Evolutionary conservation across 2,113 vertebrate genomes (phyloP).

Genomic region (Spheniscus mendiculus): DNA sequence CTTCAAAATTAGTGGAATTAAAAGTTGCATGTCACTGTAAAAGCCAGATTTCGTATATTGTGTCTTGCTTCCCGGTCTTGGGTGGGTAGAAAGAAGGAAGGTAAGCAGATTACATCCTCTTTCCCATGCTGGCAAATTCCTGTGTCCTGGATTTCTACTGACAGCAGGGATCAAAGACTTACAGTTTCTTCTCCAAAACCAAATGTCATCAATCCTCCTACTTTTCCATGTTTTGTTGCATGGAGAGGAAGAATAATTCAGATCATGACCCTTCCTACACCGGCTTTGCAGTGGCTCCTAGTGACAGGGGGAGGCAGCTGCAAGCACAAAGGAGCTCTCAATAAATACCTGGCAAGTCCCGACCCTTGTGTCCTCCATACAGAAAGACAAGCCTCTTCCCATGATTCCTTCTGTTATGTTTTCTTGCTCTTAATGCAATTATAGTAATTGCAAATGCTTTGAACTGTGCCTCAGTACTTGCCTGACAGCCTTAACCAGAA

Average conservation of each 20-base stretch:
- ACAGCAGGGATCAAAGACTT: background rate
- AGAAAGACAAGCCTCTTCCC: background rate
- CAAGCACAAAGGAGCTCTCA: background rate
- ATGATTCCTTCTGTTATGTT: background rate
- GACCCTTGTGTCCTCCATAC: background rate
- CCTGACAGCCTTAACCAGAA: background rate
- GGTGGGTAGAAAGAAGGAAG: background rate
- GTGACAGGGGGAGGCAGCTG: background rate
- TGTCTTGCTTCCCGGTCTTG: background rate
- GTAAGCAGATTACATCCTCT: background rate
- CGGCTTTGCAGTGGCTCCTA: background rate
- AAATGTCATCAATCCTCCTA: background rate
- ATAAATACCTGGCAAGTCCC: background rate
- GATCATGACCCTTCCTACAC: background rate
- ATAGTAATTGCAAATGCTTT: background rate
- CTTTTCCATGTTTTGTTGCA: background rate
- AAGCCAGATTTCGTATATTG: background rate
- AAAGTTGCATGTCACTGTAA: background rate
- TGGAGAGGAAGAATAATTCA: background rate
- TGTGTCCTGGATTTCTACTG: background rate
- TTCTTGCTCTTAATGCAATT: background rate
- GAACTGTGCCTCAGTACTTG: background rate
- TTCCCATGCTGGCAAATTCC: background rate
- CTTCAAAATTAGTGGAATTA: background rate
- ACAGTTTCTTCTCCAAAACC: background rate